Percentiles rank a stretch among this genome's conserved stretches.
Evolutionary conservation across 2,113 vertebrate species (phyloP).

Genomic region (Regulus satrapa): DNA sequence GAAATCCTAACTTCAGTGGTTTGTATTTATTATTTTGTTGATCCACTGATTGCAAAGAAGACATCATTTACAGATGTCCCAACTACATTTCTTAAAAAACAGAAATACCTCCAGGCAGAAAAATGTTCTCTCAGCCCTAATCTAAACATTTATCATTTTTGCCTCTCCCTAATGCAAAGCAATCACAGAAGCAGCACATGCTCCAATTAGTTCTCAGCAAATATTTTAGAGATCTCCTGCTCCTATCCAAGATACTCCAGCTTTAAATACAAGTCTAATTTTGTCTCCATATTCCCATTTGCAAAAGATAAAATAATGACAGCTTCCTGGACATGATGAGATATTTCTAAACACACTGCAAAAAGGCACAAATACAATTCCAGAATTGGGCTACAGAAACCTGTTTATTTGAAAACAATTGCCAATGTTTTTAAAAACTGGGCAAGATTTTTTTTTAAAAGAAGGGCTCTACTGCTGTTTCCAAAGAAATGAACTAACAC

Average conservation of each 20-base stretch:
- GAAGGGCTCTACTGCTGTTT: not conserved
- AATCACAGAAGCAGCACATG: not conserved
- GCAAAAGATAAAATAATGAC: not conserved
- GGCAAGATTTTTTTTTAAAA: not conserved
- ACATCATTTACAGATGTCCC: not conserved
- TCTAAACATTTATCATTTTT: not conserved
- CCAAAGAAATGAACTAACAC: not conserved
- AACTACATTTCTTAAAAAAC: not conserved
- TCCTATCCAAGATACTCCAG: not conserved
- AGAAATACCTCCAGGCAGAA: not conserved
- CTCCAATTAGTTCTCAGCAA: not conserved
- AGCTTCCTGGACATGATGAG: not conserved
- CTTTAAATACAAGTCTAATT: not conserved
- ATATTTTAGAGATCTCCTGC: not conserved
- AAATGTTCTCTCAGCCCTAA: not conserved
- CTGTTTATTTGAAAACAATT: not conserved
- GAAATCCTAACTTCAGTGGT: constrained; percentile 19
- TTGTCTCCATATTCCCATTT: not conserved
- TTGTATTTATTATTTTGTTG: constrained; percentile 55
- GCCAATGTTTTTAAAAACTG: not conserved
- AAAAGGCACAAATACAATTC: not conserved
- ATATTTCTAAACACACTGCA: not conserved
- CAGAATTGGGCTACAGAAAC: not conserved
- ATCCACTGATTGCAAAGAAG: constrained; percentile 42
- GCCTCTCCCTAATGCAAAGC: not conserved